Conservation (phyloP, 2,113 vertebrate genomes). For the Grallaria varia region DNA sequence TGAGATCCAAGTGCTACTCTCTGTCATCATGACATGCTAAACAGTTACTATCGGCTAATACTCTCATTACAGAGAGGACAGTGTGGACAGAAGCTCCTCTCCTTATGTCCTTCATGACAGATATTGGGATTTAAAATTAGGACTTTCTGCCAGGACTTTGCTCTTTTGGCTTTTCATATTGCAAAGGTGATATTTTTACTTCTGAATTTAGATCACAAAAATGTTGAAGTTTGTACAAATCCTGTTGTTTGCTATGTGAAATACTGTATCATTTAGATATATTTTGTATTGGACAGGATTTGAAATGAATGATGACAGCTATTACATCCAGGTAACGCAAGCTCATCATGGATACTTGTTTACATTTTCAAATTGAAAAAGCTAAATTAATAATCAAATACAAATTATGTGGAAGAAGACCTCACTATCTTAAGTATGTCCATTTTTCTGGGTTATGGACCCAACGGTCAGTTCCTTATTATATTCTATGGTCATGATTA, state of each 20-base stretch:
- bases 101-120: not conserved
- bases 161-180: not conserved
- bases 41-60: not conserved
- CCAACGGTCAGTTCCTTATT: not conserved
- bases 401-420: not conserved
- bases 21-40: not conserved
- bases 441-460: not conserved
- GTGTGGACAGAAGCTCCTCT: not conserved
- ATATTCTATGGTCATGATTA: not conserved
- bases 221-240: not conserved
- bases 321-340: not conserved
- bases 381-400: not conserved
- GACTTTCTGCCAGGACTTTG: not conserved
- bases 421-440: not conserved
- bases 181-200: not conserved
- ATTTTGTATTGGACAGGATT: not conserved
- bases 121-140: not conserved
- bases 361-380: not conserved
- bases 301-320: not conserved
- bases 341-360: not conserved
- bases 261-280: not conserved
- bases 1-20: not conserved
- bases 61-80: not conserved
- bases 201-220: not conserved
- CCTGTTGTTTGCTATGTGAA: not conserved